Evolutionary conservation across 2,113 vertebrate genomes (phyloP).

Genomic region (Cheilinus undulatus): DNA sequence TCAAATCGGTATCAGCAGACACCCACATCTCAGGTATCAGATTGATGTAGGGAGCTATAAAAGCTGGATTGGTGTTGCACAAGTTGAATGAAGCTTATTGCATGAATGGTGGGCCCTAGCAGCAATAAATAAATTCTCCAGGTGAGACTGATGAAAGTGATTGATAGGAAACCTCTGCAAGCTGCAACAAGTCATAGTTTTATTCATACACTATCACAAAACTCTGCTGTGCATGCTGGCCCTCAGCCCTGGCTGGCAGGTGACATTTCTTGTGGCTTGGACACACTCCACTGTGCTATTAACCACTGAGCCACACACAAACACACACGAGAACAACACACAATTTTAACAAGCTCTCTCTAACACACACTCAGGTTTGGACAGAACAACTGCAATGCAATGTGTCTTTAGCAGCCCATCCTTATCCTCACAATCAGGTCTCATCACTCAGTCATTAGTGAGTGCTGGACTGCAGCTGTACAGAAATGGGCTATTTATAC

Average conservation of each 20-base stretch:
- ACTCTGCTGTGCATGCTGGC: constrained; percentile 24
- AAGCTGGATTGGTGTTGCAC: no score
- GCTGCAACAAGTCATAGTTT: constrained; percentile 50
- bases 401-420: constrained; percentile 21
- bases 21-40: no score
- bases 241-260: constrained; percentile 40
- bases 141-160: constrained; percentile 43
- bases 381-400: constrained; percentile 14
- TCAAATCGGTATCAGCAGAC: no score
- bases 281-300: constrained; percentile 31
- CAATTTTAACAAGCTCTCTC: background rate
- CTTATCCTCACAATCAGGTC: constrained; percentile 22
- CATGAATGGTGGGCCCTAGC: no score
- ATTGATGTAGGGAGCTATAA: no score
- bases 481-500: constrained; percentile 52
- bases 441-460: constrained; percentile 28
- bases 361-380: constrained; percentile 10
- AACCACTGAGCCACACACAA: constrained; percentile 21
- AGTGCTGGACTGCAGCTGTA: constrained; percentile 44
- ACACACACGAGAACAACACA: constrained; percentile 5
- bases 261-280: constrained; percentile 63
- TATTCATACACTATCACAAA: constrained; percentile 52
- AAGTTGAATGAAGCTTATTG: no score
- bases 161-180: constrained; percentile 39
- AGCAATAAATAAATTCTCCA: no score